A percentile compares a stretch with the other conserved stretches of the same genome.
Conservation (phyloP, 2,113 vertebrate genomes). For the Nipponia nippon region DNA sequence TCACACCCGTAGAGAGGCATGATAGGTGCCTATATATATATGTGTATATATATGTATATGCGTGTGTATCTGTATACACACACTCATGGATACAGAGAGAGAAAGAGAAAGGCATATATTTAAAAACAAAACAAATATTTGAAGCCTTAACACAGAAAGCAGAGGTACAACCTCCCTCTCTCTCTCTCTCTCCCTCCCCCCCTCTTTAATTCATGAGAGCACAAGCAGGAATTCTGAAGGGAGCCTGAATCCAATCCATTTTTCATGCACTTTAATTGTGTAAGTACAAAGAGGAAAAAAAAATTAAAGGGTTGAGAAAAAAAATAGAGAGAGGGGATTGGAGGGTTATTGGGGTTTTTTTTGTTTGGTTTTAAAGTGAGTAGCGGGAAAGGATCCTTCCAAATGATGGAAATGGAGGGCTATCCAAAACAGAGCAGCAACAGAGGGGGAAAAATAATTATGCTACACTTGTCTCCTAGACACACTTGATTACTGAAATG, state of each 20-base stretch:
- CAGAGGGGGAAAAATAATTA: not conserved
- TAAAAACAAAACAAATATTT: not conserved
- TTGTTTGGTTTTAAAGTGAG: not conserved
- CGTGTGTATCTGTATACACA: not conserved
- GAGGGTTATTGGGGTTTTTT: accelerated
- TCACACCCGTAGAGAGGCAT: not conserved
- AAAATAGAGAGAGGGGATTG: not conserved
- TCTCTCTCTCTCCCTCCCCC: not conserved
- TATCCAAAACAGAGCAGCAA: not conserved
- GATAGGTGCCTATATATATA: not conserved
- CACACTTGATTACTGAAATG: not conserved
- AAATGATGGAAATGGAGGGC: not conserved
- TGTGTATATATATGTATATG: too few relatives aligned
- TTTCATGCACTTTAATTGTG: not conserved
- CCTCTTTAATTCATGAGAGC: not conserved
- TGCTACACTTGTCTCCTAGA: not conserved
- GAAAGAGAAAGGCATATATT: not conserved
- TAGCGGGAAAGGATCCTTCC: not conserved
- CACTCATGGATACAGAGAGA: not conserved
- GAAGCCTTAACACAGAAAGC: not conserved
- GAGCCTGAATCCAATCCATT: not conserved
- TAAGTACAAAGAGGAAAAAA: not conserved
- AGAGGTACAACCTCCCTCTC: not conserved
- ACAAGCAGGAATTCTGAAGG: not conserved
- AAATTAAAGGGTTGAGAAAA: not conserved